phyloP scores from a whole-genome alignment of 1,140 invertebrate genomes.

The Nasonia vitripennis region DNA sequence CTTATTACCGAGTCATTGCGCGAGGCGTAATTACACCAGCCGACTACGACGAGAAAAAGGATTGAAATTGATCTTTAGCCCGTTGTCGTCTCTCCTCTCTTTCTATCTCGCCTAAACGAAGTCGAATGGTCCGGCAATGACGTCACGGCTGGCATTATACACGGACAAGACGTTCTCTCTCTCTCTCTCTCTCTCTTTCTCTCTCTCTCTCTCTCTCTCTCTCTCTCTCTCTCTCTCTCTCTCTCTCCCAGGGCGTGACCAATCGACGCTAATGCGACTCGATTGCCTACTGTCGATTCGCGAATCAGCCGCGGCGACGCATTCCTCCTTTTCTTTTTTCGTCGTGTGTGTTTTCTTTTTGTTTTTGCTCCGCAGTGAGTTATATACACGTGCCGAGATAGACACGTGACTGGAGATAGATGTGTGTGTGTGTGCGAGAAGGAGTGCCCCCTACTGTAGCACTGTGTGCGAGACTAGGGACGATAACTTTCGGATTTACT shows the following conservation, averaged over 20 bases:
- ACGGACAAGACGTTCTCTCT: constrained; percentile 26
- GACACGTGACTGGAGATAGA: not conserved
- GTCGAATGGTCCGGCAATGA: constrained; percentile 62
- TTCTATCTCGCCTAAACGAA: constrained; percentile 57
- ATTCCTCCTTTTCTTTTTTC: not conserved
- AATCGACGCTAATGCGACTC: constrained; percentile 49
- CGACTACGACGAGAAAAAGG: constrained; percentile 53
- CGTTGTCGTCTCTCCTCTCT: constrained; percentile 43
- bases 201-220: not conserved
- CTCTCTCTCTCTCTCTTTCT: too few species aligned
- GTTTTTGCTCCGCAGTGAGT: too few species aligned
- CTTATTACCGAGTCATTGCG: not conserved
- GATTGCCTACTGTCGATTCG: constrained; percentile 34
- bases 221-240: not conserved
- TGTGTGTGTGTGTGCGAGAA: not conserved
- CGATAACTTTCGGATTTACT: too few species aligned
- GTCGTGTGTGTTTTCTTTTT: not conserved
- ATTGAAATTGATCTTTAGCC: constrained; percentile 67
- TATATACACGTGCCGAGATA: not conserved
- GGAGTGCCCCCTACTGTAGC: not conserved
- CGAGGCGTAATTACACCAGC: not conserved
- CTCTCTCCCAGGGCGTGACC: constrained; percentile 25
- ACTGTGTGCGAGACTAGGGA: not conserved
- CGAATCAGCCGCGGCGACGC: not conserved
- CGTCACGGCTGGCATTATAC: constrained; percentile 53